Conservation (phyloP, 2,888 invertebrate genomes). For the Leptodirus hochenwartii region DNA sequence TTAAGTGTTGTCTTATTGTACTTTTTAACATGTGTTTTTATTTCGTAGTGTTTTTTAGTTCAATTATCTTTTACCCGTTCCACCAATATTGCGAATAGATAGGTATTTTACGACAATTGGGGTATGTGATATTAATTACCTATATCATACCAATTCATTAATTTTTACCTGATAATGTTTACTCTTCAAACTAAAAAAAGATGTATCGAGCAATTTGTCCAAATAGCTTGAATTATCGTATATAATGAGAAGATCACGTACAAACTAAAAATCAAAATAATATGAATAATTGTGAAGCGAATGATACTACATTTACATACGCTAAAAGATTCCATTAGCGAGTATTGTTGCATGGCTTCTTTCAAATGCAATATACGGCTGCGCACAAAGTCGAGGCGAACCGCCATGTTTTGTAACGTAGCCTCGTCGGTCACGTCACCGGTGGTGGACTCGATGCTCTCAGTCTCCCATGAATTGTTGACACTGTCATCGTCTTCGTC, state of each 20-base stretch:
- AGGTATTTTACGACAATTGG: no score
- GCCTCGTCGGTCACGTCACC: conserved; percentile 31
- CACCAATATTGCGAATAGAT: no score
- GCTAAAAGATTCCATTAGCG: conserved; percentile 54
- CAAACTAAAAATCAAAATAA: conserved; percentile 32
- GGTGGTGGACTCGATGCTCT: conserved; percentile 39
- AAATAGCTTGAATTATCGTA: conserved; percentile 76
- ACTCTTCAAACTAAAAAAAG: conserved; percentile 44
- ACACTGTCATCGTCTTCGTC: conserved; percentile 11
- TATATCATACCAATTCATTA: no score
- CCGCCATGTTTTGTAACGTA: conserved; percentile 42
- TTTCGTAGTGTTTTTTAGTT: no score
- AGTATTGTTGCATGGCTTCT: conserved; percentile 62
- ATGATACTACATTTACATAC: no score
- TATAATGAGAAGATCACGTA: conserved; percentile 60
- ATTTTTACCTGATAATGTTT: conserved; percentile 53
- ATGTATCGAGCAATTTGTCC: conserved; percentile 70
- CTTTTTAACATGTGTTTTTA: no score
- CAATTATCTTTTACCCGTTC: no score
- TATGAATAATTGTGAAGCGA: conserved; percentile 2
- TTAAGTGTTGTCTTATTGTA: no score
- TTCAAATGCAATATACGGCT: conserved; percentile 34
- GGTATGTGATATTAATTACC: no score
- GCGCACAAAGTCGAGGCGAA: conserved; percentile 32
- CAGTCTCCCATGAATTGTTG: conserved; percentile 73